These are phyloP conservation scores for Sinocyclocheilus grahami DNA, from an alignment of 2,113 vertebrate genomes.

Conservation along the genomic window DNA sequence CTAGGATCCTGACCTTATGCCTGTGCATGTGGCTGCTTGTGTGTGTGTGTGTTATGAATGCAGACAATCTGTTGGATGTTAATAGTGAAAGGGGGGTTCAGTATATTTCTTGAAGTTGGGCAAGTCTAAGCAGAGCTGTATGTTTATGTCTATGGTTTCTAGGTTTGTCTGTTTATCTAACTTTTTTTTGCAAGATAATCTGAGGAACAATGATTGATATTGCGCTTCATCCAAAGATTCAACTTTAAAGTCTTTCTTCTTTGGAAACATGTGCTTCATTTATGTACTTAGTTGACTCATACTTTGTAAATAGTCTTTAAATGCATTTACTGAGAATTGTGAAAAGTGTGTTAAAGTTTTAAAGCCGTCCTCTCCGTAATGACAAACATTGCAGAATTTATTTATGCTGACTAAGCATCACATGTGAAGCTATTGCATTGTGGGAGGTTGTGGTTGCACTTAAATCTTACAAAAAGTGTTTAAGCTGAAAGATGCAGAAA, in stretches of 20 bases:
- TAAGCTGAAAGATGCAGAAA: neutral
- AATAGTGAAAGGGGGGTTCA: neutral
- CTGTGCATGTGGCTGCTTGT: conserved; percentile 25
- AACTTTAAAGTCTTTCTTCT: neutral
- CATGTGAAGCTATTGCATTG: neutral
- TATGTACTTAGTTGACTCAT: conserved; percentile 4
- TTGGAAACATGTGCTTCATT: neutral
- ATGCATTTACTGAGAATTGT: neutral
- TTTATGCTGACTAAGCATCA: neutral
- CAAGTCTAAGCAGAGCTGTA: conserved; percentile 1
- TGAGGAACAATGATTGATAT: neutral
- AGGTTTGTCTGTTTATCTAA: conserved; percentile 16
- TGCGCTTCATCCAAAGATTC: neutral
- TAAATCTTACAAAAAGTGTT: neutral
- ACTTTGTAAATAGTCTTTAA: neutral
- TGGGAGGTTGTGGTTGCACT: neutral
- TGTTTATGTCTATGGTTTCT: conserved; percentile 12
- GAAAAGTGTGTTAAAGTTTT: neutral
- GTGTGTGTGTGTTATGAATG: neutral
- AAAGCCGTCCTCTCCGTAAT: neutral
- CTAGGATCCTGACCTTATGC: conserved; percentile 54
- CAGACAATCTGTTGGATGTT: neutral
- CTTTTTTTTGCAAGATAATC: neutral
- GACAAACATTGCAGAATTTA: conserved; percentile 1
- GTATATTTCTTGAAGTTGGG: neutral